phyloP scores from a whole-genome alignment of 2,113 vertebrate species.

The Alligator mississippiensis region DNA sequence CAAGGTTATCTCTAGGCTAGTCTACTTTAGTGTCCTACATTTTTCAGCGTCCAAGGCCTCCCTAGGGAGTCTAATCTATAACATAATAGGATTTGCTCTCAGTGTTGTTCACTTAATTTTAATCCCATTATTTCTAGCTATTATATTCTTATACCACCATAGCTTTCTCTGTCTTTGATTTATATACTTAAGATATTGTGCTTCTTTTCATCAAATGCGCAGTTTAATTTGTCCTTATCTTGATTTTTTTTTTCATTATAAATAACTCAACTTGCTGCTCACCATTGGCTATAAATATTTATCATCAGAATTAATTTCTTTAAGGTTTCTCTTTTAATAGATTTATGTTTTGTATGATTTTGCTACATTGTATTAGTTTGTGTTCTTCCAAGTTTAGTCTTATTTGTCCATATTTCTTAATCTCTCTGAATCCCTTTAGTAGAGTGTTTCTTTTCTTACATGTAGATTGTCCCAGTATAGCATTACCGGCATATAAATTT shows the following conservation, averaged over 20 bases:
- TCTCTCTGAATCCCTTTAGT: neutral
- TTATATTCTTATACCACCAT: neutral
- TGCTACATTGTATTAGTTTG: neutral
- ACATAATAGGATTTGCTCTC: too few relatives aligned
- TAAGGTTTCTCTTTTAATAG: fast-evolving
- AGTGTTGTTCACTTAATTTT: neutral
- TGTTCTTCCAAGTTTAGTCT: neutral
- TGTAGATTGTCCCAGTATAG: neutral
- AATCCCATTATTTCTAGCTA: neutral
- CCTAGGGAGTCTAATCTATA: neutral
- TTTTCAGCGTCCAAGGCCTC: neutral
- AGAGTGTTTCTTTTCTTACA: neutral
- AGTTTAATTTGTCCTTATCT: neutral
- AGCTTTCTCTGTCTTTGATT: neutral
- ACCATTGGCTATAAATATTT: neutral
- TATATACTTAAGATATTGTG: neutral
- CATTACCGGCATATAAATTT: neutral
- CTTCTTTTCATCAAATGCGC: neutral
- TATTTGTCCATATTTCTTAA: neutral
- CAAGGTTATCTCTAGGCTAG: neutral
- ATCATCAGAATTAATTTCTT: neutral
- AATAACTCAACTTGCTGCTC: neutral
- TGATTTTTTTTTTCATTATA: neutral
- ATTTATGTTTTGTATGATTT: neutral
- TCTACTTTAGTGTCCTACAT: neutral